A percentile compares a stretch with the other conserved stretches of the same genome.
These are phyloP conservation scores for Calliopum simillimum DNA, from an alignment of 2,888 invertebrate genomes.

Conservation along the genomic window DNA sequence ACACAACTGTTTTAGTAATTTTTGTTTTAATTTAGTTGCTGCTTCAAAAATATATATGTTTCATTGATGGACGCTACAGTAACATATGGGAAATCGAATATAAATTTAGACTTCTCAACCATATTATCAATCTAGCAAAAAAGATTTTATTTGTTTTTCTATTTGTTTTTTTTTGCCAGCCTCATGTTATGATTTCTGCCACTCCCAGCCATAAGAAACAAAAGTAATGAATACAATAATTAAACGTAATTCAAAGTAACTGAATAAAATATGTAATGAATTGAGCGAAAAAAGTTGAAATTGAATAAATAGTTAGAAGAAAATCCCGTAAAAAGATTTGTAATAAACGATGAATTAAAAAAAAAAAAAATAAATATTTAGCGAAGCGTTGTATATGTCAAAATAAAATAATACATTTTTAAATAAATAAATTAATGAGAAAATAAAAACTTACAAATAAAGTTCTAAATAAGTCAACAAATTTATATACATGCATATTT, in stretches of 20 bases:
- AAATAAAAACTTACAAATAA: no score
- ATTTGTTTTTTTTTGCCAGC: not conserved
- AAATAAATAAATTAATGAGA: not conserved
- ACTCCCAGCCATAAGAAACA: conserved; percentile 26
- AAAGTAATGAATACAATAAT: conserved; percentile 44
- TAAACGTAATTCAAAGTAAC: conserved; percentile 41
- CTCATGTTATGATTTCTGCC: not conserved
- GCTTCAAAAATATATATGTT: no score
- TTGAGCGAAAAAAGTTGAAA: not conserved
- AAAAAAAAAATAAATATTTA: conserved; percentile 19
- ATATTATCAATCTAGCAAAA: not conserved
- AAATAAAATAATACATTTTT: conserved; percentile 28
- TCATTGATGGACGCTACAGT: no score
- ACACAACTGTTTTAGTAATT: no score
- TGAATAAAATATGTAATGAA: conserved; percentile 10
- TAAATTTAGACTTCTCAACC: no score
- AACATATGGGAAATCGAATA: no score
- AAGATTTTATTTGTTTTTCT: not conserved
- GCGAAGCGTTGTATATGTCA: conserved; percentile 28
- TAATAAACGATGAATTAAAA: conserved; percentile 2
- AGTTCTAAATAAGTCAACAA: conserved; percentile 37
- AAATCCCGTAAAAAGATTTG: not conserved
- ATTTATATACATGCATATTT: conserved; percentile 40
- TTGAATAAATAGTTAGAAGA: conserved; percentile 22
- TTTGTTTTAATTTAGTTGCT: no score